These are phyloP conservation scores for Myotis planiceps DNA, from an alignment of 2,797 vertebrate genomes.

Conservation along the genomic window DNA sequence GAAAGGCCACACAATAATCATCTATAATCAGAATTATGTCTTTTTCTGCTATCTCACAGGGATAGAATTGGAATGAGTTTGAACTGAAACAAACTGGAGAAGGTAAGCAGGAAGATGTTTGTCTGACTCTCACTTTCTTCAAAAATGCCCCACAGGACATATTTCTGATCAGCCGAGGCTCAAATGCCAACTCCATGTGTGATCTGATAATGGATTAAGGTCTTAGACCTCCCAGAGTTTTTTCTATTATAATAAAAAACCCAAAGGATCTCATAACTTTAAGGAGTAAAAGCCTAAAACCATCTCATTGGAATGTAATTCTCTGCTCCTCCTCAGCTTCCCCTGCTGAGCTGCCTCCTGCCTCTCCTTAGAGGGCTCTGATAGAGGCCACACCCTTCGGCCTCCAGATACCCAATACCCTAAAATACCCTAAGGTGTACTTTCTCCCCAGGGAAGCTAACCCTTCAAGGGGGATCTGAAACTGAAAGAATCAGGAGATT, in stretches of 20 bases:
- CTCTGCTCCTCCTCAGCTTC: background rate
- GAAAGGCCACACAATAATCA: background rate
- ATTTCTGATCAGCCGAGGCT: background rate
- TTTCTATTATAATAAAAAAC: background rate
- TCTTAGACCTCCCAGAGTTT: background rate
- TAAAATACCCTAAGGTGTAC: no score
- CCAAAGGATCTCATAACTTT: background rate
- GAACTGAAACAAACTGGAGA: background rate
- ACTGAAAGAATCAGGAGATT: background rate
- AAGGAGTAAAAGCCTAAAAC: background rate
- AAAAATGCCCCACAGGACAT: background rate
- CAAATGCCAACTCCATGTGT: background rate
- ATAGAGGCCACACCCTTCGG: background rate
- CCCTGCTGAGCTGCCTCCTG: rapidly evolving
- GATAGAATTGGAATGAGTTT: background rate
- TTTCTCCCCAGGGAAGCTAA: background rate
- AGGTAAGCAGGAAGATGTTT: background rate
- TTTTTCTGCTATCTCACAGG: background rate
- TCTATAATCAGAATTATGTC: background rate
- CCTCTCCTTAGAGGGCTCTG: background rate
- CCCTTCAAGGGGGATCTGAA: background rate
- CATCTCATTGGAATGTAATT: background rate
- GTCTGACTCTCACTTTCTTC: background rate
- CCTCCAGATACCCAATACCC: background rate
- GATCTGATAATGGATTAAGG: background rate